Evolutionary conservation across 2,888 invertebrate species (phyloP), one percentile per base, ranked within the genome.

Genomic region (Ypsolopha scabrella): DNA sequence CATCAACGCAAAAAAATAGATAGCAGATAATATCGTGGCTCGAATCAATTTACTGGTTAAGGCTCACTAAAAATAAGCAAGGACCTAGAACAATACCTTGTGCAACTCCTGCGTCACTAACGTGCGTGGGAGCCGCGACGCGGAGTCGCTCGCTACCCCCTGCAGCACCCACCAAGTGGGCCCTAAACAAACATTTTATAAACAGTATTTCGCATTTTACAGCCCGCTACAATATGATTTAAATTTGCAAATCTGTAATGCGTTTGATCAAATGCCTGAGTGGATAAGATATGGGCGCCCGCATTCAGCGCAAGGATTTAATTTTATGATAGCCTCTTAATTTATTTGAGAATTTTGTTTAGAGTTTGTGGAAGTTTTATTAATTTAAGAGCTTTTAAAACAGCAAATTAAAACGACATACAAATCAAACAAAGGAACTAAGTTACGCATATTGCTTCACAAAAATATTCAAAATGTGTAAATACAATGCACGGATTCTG

Each of bases 51-150:
- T n/a, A n/a, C n/a, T n/a, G n/a, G n/a, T n/a, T n/a, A 24, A 24
- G 4, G 24, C 24, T 4, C 24, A 24, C 4, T 24, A 24, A 24
- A 24, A 45, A 45, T 10, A 24, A 6, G 6, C 1, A 33, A 6
- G 33, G 35, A 3, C 8, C 9, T 10, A 9, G n/a, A 14, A 10
- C 33, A 37, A 10, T 37, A 14, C 43, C 13, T 24, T 50, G 43
- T 13, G 38, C 44, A n/a, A 51, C 38, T 6, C 50, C 50, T 33
- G 24, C 13, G 11, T 24, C 37, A 44, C 7, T 34, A 11, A 14
- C 37, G 7, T 2, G 50, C 45, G 50, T 45, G 50, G 50, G 50
- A 50, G 44, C 44, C 8, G n/a, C 37, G 13, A 9, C 24, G 37
- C 50, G 37, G 11, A 14, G 36, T 7, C 49, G n/a, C 41, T 11